A percentile compares a stretch with the other conserved stretches of the same genome.
Evolutionary conservation across 2,888 invertebrate genomes (phyloP).

Genomic region (Adineta ricciae): DNA sequence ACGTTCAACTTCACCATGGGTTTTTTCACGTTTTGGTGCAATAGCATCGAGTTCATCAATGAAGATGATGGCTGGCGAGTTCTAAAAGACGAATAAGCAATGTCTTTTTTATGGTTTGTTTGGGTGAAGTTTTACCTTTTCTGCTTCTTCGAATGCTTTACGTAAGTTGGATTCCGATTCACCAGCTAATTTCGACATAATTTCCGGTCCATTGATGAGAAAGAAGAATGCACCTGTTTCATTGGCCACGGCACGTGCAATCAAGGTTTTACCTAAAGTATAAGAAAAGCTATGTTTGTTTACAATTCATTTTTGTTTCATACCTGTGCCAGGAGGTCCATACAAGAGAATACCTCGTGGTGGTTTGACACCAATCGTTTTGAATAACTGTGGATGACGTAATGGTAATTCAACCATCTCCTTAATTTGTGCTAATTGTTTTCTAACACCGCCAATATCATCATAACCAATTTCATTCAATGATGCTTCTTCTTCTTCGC

Average conservation of each 20-base stretch:
- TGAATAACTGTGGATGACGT: slow-evolving; percentile 93
- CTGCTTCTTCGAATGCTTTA: slow-evolving; percentile 98
- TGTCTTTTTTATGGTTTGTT: too few relatives aligned
- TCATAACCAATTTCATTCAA: slow-evolving; percentile 98
- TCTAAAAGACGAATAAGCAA: slow-evolving; percentile 48
- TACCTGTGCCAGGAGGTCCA: slow-evolving; percentile 60
- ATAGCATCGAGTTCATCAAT: slow-evolving; percentile 99
- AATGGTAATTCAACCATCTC: slow-evolving; percentile 99
- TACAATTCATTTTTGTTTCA: neutral
- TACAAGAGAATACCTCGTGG: slow-evolving; percentile 93
- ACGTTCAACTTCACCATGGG: slow-evolving; percentile 89
- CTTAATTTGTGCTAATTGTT: slow-evolving; percentile 97
- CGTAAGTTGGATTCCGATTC: slow-evolving; percentile 96
- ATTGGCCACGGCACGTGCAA: slow-evolving; percentile 95
- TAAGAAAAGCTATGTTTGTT: neutral
- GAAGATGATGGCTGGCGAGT: slow-evolving; percentile 96
- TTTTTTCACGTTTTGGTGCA: slow-evolving; percentile 98
- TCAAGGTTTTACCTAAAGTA: slow-evolving; percentile 66
- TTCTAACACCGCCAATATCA: slow-evolving; percentile 96
- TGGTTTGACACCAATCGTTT: slow-evolving; percentile 95
- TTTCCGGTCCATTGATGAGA: slow-evolving; percentile 93
- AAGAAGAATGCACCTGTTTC: slow-evolving; percentile 99
- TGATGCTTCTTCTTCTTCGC: slow-evolving; percentile 96
- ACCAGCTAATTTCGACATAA: slow-evolving; percentile 98
- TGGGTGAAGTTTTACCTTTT: too few relatives aligned